A percentile compares a stretch with the other conserved stretches of the same genome.
These are phyloP conservation scores for Drosophila mimica DNA, from an alignment of 2,888 invertebrate species.

Conservation along the genomic window DNA sequence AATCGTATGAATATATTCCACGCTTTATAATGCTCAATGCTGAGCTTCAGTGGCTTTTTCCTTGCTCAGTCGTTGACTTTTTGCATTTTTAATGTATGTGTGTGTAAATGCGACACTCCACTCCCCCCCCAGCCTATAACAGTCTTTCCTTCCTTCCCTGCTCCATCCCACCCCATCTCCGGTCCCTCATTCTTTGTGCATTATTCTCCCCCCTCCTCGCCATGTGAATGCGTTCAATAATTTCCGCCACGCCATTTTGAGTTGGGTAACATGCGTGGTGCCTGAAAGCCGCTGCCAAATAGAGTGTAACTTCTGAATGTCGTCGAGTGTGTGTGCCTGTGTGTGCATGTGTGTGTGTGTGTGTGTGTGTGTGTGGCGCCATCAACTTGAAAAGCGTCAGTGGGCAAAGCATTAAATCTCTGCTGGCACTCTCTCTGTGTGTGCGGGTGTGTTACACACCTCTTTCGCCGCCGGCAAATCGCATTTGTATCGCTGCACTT, in stretches of 20 bases:
- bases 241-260: slow-evolving; percentile 75
- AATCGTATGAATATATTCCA: slow-evolving; percentile 78
- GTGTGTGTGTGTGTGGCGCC: slow-evolving; percentile 53
- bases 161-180: not conserved
- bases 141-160: not conserved
- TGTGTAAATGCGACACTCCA: slow-evolving; percentile 54
- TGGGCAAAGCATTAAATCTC: slow-evolving; percentile 72
- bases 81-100: slow-evolving; percentile 71
- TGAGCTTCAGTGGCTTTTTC: slow-evolving; percentile 73
- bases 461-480: slow-evolving; percentile 60
- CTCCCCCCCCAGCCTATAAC: not conserved
- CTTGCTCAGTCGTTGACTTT: slow-evolving; percentile 74
- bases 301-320: slow-evolving; percentile 67
- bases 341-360: not conserved
- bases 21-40: slow-evolving; percentile 68
- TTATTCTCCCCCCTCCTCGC: slow-evolving; percentile 3
- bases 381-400: slow-evolving; percentile 74
- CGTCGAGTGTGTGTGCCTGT: slow-evolving; percentile 1
- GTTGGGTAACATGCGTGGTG: slow-evolving; percentile 67
- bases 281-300: slow-evolving; percentile 70
- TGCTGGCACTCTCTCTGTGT: slow-evolving; percentile 52
- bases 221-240: slow-evolving; percentile 72
- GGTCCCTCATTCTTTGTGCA: slow-evolving; percentile 1
- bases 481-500: slow-evolving; percentile 76
- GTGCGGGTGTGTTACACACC: slow-evolving; percentile 37